A percentile compares a stretch with the other conserved stretches of the same genome.
Evolutionary conservation across 2,113 vertebrate species (phyloP).

Genomic region (Camelus bactrianus): DNA sequence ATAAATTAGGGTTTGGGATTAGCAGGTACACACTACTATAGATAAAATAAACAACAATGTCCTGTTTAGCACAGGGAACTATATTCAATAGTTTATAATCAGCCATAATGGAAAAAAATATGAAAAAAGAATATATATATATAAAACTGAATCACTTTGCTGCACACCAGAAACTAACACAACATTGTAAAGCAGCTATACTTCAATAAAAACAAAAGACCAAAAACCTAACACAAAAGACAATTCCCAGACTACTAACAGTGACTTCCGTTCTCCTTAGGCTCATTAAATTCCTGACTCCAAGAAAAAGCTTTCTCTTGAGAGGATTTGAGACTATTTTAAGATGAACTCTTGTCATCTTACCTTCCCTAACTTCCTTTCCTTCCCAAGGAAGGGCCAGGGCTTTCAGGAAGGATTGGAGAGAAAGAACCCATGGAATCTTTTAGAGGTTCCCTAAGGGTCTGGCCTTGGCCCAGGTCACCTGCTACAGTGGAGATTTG

Average conservation of each 20-base stretch:
- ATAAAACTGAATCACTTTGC: too few relatives aligned
- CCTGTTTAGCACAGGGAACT: too few relatives aligned
- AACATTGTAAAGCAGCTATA: too few relatives aligned
- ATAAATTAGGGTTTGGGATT: too few relatives aligned
- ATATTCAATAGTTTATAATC: too few relatives aligned
- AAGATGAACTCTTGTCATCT: background rate
- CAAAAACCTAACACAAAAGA: too few relatives aligned
- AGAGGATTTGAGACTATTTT: slow-evolving; percentile 18
- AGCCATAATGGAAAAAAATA: too few relatives aligned
- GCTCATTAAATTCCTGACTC: background rate
- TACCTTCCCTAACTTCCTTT: background rate
- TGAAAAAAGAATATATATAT: too few relatives aligned
- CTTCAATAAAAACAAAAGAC: too few relatives aligned
- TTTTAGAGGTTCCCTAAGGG: background rate
- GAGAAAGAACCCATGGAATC: background rate
- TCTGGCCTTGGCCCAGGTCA: background rate
- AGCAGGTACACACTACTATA: too few relatives aligned
- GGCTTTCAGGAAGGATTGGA: background rate
- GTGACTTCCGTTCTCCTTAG: background rate
- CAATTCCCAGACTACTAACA: background rate
- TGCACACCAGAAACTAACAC: too few relatives aligned
- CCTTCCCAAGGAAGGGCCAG: background rate
- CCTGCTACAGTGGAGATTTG: background rate
- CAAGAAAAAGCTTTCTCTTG: background rate
- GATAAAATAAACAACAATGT: too few relatives aligned